These are phyloP conservation scores for Hycleus cichorii DNA, from an alignment of 1,140 invertebrate genomes.

Conservation along the genomic window DNA sequence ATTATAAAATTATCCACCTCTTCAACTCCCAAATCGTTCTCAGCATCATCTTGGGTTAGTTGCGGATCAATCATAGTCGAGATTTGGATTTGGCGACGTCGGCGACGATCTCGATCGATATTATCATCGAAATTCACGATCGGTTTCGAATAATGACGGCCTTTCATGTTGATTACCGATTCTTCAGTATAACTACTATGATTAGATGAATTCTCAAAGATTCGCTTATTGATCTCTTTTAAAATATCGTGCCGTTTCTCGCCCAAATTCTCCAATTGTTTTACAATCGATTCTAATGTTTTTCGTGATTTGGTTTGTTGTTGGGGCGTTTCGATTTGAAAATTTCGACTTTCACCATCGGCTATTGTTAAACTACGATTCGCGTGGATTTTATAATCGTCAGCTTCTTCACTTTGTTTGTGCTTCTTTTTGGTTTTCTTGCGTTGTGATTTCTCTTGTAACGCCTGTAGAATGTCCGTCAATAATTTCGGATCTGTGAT, in stretches of 20 bases:
- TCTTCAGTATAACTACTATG: conserved; percentile 16
- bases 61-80: conserved; percentile 32
- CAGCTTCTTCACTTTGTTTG: background rate
- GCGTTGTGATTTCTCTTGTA: conserved; percentile 19
- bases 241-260: conserved; percentile 47
- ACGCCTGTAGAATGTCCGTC: conserved; percentile 37
- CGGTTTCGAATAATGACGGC: conserved; percentile 34
- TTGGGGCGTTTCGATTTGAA: conserved; percentile 25
- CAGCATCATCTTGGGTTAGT: conserved; percentile 51
- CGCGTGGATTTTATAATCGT: conserved; percentile 25
- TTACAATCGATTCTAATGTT: conserved; percentile 51
- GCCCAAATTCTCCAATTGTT: conserved; percentile 48
- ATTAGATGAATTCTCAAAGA: conserved; percentile 29
- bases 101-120: conserved; percentile 32
- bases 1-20: conserved; percentile 43
- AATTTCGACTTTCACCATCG: conserved; percentile 29
- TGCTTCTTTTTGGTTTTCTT: conserved; percentile 9
- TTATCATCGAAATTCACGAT: conserved; percentile 28
- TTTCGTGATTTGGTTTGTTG: conserved; percentile 45
- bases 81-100: conserved; percentile 22
- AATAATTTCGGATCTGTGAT: conserved; percentile 43
- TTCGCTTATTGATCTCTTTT: conserved; percentile 39
- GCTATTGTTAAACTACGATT: conserved; percentile 36
- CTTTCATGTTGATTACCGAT: conserved; percentile 23
- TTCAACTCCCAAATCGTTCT: conserved; percentile 52